phyloP scores from a whole-genome alignment of 2,888 invertebrate genomes.

The Phasia obesa region DNA sequence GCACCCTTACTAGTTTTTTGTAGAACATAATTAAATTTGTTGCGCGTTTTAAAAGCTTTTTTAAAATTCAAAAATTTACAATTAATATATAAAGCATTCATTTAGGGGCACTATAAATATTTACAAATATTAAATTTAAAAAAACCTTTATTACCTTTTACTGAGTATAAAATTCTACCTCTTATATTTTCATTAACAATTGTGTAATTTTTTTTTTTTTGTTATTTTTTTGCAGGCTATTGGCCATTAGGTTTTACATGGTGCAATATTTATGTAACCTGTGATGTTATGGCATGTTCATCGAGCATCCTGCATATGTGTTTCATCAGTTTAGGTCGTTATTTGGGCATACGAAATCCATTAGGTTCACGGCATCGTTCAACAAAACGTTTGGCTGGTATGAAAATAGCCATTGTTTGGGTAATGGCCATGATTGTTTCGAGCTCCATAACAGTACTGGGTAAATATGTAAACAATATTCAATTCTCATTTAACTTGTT shows the following conservation, averaged over 20 bases:
- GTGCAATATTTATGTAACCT: slow-evolving; percentile 97
- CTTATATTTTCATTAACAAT: slow-evolving; percentile 23
- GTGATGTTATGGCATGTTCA: slow-evolving; percentile 97
- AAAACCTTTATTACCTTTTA: too few relatives aligned
- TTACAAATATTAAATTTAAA: too few relatives aligned
- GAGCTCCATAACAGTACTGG: slow-evolving; percentile 92
- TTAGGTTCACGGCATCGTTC: slow-evolving; percentile 92
- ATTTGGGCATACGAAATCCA: slow-evolving; percentile 94
- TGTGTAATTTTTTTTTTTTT: not conserved
- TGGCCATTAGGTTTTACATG: slow-evolving; percentile 96
- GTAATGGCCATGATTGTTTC: slow-evolving; percentile 93
- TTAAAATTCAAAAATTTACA: too few relatives aligned
- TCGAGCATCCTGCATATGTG: slow-evolving; percentile 98
- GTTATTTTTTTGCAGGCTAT: slow-evolving; percentile 86
- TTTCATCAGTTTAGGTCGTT: slow-evolving; percentile 92
- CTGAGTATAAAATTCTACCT: too few relatives aligned
- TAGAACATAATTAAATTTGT: too few relatives aligned
- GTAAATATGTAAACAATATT: slow-evolving; percentile 83
- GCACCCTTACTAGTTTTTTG: too few relatives aligned
- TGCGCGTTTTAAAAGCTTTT: too few relatives aligned
- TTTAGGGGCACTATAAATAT: too few relatives aligned
- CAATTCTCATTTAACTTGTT: not conserved
- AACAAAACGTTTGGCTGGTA: slow-evolving; percentile 90
- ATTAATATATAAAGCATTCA: too few relatives aligned
- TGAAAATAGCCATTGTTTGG: slow-evolving; percentile 97